Percentiles rank a stretch among this genome's conserved stretches.
phyloP scores from a whole-genome alignment of 1,140 invertebrate species.

The Platyscapa corneri region DNA sequence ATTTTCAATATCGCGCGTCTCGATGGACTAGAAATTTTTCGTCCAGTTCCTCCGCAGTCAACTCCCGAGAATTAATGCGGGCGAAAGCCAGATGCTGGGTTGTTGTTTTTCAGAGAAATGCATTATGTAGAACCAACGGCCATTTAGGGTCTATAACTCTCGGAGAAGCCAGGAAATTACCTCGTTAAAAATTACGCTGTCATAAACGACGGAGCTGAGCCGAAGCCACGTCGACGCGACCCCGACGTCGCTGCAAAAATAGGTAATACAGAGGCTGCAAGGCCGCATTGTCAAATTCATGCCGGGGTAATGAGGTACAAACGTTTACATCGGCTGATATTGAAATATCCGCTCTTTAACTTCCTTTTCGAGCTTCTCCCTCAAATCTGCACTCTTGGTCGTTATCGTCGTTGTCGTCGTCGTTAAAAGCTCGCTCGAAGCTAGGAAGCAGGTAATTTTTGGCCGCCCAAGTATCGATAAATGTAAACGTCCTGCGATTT shows the following conservation, averaged over 20 bases:
- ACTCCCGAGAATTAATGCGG: slow-evolving; percentile 20
- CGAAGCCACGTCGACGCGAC: neutral
- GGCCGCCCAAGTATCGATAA: too few relatives aligned
- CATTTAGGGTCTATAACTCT: slow-evolving; percentile 44
- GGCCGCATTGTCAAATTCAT: neutral
- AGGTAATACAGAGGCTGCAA: neutral
- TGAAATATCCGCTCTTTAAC: neutral
- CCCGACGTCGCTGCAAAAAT: too few relatives aligned
- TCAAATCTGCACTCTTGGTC: too few relatives aligned
- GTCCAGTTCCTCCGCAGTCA: neutral
- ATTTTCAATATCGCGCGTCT: too few relatives aligned
- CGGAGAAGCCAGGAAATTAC: slow-evolving; percentile 40
- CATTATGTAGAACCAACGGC: slow-evolving; percentile 24
- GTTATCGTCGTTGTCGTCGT: too few relatives aligned
- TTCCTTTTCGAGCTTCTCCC: too few relatives aligned
- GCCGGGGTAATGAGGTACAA: neutral
- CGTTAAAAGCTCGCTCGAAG: too few relatives aligned
- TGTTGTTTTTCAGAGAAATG: slow-evolving; percentile 6
- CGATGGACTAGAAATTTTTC: slow-evolving; percentile 37
- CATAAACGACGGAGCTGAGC: slow-evolving; percentile 37
- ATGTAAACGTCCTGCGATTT: too few relatives aligned
- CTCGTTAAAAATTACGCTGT: slow-evolving; percentile 51
- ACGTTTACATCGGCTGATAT: neutral
- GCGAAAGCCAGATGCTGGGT: neutral
- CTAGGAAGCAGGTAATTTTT: too few relatives aligned